A percentile compares a stretch with the other conserved stretches of the same genome.
phyloP scores from a whole-genome alignment of 2,113 vertebrate species.

The Panthera uncia region DNA sequence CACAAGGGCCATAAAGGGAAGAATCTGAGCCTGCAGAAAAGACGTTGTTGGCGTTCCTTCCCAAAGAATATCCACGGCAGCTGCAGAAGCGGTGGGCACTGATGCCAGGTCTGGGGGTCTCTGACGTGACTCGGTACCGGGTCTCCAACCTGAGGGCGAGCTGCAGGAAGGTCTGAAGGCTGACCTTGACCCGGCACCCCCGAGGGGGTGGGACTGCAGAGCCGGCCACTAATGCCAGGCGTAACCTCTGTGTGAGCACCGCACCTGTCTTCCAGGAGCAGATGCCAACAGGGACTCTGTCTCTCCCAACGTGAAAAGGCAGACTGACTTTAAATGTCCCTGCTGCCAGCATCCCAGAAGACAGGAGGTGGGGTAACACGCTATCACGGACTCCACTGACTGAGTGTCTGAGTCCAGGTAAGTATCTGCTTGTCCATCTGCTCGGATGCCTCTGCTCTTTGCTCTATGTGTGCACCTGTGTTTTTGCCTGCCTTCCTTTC shows the following conservation, averaged over 20 bases:
- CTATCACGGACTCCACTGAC: not conserved
- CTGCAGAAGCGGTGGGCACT: no score
- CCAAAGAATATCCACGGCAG: not conserved
- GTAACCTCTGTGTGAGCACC: not conserved
- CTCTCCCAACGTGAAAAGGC: not conserved
- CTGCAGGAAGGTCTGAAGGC: not conserved
- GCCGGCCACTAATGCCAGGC: no score
- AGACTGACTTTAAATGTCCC: not conserved
- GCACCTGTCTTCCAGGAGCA: not conserved
- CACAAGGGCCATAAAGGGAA: not conserved
- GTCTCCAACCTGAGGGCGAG: not conserved
- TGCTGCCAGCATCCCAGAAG: not conserved
- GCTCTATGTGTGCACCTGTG: no score
- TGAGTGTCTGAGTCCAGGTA: not conserved
- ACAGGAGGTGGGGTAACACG: accelerated
- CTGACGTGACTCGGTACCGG: not conserved
- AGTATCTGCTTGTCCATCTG: accelerated
- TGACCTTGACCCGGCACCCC: not conserved
- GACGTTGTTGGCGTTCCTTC: not conserved
- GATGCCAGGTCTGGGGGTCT: not conserved
- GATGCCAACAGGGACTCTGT: not conserved
- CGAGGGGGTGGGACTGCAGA: not conserved
- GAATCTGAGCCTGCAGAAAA: not conserved
- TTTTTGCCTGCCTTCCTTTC: not conserved
- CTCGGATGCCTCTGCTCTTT: not conserved